Percentiles rank a stretch among this genome's conserved stretches.
Evolutionary conservation across 2,113 vertebrate species (phyloP).

Genomic region (Microcebus ravelobensis): DNA sequence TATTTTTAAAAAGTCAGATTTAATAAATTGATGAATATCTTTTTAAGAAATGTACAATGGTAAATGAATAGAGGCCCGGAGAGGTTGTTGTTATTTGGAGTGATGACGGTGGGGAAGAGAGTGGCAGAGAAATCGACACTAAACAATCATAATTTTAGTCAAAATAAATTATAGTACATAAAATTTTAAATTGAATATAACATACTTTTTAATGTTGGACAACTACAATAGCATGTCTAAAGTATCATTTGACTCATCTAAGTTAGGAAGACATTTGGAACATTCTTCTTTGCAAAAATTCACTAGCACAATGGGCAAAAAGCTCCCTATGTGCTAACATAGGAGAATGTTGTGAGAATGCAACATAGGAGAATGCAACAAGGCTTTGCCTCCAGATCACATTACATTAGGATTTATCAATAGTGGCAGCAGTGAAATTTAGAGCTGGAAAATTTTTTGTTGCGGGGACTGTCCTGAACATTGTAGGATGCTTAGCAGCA

Average conservation of each 20-base stretch:
- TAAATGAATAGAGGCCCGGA: not conserved
- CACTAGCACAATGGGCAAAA: not conserved
- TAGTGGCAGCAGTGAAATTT: too few relatives aligned
- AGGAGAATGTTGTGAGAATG: not conserved
- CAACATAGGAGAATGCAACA: not conserved
- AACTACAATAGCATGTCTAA: not conserved
- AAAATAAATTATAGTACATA: not conserved
- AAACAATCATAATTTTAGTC: not conserved
- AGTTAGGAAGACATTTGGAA: not conserved
- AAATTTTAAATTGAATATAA: not conserved
- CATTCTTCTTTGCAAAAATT: not conserved
- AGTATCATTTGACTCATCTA: not conserved
- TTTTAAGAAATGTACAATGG: not conserved
- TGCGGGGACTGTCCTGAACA: not conserved
- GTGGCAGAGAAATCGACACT: not conserved
- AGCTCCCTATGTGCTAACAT: too few relatives aligned
- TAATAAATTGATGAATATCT: not conserved
- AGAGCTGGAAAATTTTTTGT: not conserved
- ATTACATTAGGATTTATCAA: not conserved
- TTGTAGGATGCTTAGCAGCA: not conserved
- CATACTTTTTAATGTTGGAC: not conserved
- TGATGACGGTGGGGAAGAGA: rapidly evolving
- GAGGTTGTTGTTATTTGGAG: not conserved
- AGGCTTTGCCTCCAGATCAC: not conserved
- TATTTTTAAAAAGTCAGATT: not conserved